Conservation (phyloP, 2,888 invertebrate genomes). For the Polia nebulosa region DNA sequence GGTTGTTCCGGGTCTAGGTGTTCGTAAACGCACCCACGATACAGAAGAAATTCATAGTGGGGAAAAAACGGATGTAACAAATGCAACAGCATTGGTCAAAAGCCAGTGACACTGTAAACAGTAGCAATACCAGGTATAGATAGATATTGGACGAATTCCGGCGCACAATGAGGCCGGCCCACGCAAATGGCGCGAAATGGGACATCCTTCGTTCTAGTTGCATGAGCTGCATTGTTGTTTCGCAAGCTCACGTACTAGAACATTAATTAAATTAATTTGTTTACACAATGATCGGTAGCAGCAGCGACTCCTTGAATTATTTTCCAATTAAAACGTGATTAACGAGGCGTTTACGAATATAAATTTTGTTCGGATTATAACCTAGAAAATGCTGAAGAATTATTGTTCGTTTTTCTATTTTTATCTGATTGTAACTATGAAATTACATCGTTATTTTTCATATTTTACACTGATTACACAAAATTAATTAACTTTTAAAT, state of each 20-base stretch:
- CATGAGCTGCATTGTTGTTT: conserved; percentile 71
- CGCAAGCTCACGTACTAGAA: conserved; percentile 66
- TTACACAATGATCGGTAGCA: conserved; percentile 56
- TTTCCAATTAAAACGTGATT: conserved; percentile 52
- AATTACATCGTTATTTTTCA: conserved; percentile 23
- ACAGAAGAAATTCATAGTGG: no score
- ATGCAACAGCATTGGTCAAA: conserved; percentile 18
- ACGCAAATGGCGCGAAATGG: conserved; percentile 77
- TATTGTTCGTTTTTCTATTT: conserved; percentile 11
- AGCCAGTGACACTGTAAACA: conserved; percentile 6
- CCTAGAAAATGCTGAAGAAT: conserved; percentile 12
- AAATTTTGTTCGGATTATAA: conserved; percentile 37
- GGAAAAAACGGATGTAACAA: no score
- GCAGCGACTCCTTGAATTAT: conserved; percentile 41
- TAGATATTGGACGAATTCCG: conserved; percentile 65
- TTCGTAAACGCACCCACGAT: no score
- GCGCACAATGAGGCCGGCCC: conserved; percentile 67
- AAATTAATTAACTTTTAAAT: conserved; percentile 5
- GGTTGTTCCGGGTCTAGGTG: no score
- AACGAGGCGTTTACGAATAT: conserved; percentile 29
- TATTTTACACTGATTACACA: conserved; percentile 4
- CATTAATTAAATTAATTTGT: conserved; percentile 65
- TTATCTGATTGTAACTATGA: conserved; percentile 36
- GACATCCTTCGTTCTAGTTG: conserved; percentile 79
- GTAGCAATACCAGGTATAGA: conserved; percentile 50